Evolutionary conservation across 2,113 vertebrate genomes (phyloP), one percentile per base, ranked within the genome.

Genomic region (Eretmochelys imbricata): DNA sequence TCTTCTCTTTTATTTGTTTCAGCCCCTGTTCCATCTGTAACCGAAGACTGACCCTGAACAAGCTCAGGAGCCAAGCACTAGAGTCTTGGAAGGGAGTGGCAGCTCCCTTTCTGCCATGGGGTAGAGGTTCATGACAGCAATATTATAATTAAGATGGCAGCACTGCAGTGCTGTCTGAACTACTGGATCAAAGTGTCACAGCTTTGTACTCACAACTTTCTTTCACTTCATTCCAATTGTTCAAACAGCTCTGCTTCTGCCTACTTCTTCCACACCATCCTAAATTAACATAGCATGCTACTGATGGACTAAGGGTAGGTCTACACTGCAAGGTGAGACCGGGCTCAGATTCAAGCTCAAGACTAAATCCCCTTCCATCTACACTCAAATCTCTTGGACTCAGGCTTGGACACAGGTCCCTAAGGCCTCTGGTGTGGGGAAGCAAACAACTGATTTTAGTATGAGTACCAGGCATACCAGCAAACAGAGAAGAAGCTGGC

Each of bases 191-290:
- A 95, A 96, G 82, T 13, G 85, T 82, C 51, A 91, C 7, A 87
- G 54, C 50, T 19, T 31, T 82, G 49, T 24, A 78, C 82, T 85
- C 82, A 90, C 94, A 80, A 69, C 94, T 78, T 87, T 93, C 94
- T 78, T 87, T 93, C 59, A 88, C 84, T 54, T 65, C n/a, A 35
- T 29, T 53, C 72, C 29, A 80, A 91, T 42, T 3, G 87, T 89
- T 89, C 86, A 82, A 95, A 89, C 50, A 78, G 91, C 82, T 91
- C 93, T 90, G 55, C 31, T 94, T 48, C 24, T n/a, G 84, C 76
- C 90, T 80, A 76, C 55, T 42, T 49, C 84, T 82, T 76, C 51
- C 17, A 75, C 48, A 80, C 54, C 42, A 85, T 48, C 85, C 25
- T n/a, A 90, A 94, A 89, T 84, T 80, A 90, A 89, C 57, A 97